These are phyloP conservation scores for Zele albiditarsus DNA, from an alignment of 2,888 invertebrate species.

Conservation along the genomic window DNA sequence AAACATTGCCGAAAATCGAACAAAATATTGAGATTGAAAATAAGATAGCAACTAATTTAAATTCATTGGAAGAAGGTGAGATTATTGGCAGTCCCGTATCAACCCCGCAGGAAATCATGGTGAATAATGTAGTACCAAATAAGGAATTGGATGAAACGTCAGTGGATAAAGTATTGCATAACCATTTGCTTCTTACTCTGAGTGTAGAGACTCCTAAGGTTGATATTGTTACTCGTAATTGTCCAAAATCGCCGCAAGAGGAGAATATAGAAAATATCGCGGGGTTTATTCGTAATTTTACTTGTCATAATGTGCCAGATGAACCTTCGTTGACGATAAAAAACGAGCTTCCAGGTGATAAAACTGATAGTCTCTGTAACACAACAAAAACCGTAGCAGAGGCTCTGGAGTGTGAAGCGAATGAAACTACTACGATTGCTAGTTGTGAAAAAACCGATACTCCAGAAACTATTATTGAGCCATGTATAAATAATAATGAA, in stretches of 20 bases:
- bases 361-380: conserved; percentile 20
- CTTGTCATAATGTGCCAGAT: conserved; percentile 21
- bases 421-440: conserved; percentile 1
- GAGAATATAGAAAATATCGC: conserved; percentile 57
- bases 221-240: background rate
- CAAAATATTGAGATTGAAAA: conserved; percentile 6
- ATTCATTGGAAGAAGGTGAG: conserved; percentile 51
- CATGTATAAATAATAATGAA: background rate
- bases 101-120: background rate
- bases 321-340: conserved; percentile 8
- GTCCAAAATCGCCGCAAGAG: conserved; percentile 42
- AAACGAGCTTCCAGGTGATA: conserved; percentile 8
- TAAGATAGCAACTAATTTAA: background rate
- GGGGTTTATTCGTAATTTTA: conserved; percentile 52
- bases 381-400: conserved; percentile 42
- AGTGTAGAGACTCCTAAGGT: background rate
- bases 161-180: conserved; percentile 17
- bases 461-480: background rate
- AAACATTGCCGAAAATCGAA: conserved; percentile 22
- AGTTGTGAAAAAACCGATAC: conserved; percentile 20
- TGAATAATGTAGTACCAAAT: background rate
- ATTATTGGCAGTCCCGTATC: conserved; percentile 44
- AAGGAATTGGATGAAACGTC: background rate
- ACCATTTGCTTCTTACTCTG: conserved; percentile 33
- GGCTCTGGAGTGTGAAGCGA: conserved; percentile 6